Conservation (phyloP, 2,888 invertebrate species). For the Papilio demoleus region DNA sequence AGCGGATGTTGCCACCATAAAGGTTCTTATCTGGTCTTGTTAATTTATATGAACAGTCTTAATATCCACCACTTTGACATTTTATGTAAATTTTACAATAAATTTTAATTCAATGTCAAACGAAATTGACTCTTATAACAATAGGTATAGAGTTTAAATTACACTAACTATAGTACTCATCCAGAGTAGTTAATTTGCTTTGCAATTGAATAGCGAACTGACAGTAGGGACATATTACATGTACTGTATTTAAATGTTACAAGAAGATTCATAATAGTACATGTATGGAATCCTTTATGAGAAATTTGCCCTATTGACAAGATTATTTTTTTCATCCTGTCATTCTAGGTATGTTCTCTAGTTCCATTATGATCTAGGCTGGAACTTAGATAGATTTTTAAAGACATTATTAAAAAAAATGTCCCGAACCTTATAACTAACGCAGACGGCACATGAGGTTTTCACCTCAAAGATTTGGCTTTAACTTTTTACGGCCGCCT, state of each 20-base stretch:
- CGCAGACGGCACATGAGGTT: no score
- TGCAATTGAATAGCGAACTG: slow-evolving; percentile 11
- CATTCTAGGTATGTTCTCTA: no score
- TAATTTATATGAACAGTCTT: slow-evolving; percentile 38
- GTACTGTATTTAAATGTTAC: slow-evolving; percentile 11
- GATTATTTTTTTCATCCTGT: no score
- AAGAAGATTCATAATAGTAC: not conserved
- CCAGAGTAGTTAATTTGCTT: slow-evolving; percentile 8
- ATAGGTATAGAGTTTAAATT: not conserved
- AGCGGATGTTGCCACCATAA: slow-evolving; percentile 35
- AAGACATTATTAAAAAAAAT: no score
- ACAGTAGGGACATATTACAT: slow-evolving; percentile 16
- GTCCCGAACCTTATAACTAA: no score
- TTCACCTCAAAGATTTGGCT: no score
- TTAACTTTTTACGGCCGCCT: no score
- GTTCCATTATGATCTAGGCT: no score
- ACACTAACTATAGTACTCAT: not conserved
- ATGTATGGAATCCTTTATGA: not conserved
- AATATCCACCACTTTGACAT: slow-evolving; percentile 31
- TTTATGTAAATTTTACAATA: slow-evolving; percentile 31
- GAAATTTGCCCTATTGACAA: not conserved
- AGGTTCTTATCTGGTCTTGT: slow-evolving; percentile 25
- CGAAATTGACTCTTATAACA: not conserved
- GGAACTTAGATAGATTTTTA: no score
- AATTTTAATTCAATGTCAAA: not conserved